Evolutionary conservation across 2,888 invertebrate species (phyloP).

Genomic region (Cryptus viduatorius): DNA sequence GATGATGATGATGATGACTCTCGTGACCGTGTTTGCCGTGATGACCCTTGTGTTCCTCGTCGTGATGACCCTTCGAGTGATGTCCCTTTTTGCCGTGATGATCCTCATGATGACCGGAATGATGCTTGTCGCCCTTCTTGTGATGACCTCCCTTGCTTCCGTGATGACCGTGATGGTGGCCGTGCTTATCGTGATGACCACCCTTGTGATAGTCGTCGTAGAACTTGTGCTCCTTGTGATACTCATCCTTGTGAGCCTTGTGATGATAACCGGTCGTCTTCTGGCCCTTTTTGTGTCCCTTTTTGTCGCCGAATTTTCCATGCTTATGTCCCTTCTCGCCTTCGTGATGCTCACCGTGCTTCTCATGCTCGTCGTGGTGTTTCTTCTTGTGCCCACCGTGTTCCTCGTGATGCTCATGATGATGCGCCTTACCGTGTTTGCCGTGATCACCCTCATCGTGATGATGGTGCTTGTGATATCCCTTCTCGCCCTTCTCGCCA

Average conservation of each 20-base stretch:
- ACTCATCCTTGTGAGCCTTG: conserved; percentile 92
- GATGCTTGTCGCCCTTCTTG: conserved; percentile 89
- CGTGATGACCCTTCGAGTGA: conserved; percentile 89
- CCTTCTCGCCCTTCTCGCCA: conserved; percentile 92
- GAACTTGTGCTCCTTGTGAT: conserved; percentile 89
- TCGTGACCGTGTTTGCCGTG: conserved; percentile 88
- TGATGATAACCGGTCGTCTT: conserved; percentile 94
- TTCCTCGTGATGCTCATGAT: conserved; percentile 88
- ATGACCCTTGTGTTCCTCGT: conserved; percentile 89
- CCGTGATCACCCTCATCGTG: conserved; percentile 89
- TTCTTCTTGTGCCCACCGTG: conserved; percentile 88
- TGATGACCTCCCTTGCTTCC: conserved; percentile 88
- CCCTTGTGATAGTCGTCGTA: conserved; percentile 91
- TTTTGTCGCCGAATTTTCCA: conserved; percentile 92
- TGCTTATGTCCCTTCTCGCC: conserved; percentile 92
- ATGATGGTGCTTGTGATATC: conserved; percentile 91
- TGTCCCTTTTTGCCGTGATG: conserved; percentile 89
- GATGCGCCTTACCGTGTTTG: conserved; percentile 87
- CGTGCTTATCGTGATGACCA: conserved; percentile 90
- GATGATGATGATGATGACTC: conserved; percentile 87
- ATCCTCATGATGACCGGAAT: conserved; percentile 88
- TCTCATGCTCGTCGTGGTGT: conserved; percentile 88
- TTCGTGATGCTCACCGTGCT: conserved; percentile 89
- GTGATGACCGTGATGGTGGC: conserved; percentile 89
- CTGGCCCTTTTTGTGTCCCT: conserved; percentile 93